Evolutionary conservation across 1,140 invertebrate species (phyloP), one percentile per base, ranked within the genome.

Genomic region (Pseudomyrmex sp.): DNA sequence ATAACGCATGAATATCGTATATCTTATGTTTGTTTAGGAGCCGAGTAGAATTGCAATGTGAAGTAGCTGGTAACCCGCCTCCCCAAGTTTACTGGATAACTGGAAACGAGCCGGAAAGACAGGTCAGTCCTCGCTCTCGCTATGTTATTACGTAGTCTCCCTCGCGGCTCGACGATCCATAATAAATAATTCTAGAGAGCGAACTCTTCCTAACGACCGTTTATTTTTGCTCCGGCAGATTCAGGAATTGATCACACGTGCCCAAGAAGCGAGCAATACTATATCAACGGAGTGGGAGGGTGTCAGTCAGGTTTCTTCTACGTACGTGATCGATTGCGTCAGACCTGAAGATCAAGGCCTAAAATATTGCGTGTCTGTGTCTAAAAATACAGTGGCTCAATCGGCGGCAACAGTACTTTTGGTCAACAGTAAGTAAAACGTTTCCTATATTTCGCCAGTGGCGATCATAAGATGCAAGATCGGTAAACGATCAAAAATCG

Each of bases 351-450:
- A 96, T 83, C 93, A 95, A 82, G 96, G 95, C 26, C 92, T 94
- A 7, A 97, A 97, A 92, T 97, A 96, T 12, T 98, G 97, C 89
- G 95, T 97, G 1, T 97, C 96, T 1, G 94, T 95, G n/a, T 94
- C 96, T 26, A 96, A 96, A 1, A 91, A 94, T 10, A 95, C 96
- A 84, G 95, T 95, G 13, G 93, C 95, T 10, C 94, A 91, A 15
- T 92, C 95, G 0, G 86, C 91, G 46, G 93, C 95, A 52, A 91
- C 91, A 1, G 85, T 93, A 44, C 85, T 95, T 48, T 79, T 92
- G 23, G 93, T 95, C 13, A 87, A 93, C 80, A 91, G 94, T 94
- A 88, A 92, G 90, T 69, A 35, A 50, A 58, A 82, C 35, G 35
- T 35, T 35, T 35, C 66, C 4, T 3, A 59, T 44, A 80, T 68